These are phyloP conservation scores for Piscicola geometra DNA, from an alignment of 2,888 invertebrate genomes.

Conservation along the genomic window DNA sequence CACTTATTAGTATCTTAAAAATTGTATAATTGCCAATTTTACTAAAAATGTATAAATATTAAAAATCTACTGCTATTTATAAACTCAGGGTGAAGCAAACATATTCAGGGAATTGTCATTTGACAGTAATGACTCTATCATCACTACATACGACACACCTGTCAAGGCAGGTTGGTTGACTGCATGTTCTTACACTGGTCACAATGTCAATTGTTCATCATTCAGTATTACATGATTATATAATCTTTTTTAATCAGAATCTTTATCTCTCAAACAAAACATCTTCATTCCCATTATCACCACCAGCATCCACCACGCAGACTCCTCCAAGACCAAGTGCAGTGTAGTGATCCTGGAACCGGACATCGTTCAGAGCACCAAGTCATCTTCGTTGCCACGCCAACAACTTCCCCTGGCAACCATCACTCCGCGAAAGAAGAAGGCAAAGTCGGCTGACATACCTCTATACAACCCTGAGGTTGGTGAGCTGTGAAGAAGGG, in stretches of 20 bases:
- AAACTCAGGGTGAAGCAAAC: too few species aligned
- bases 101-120: not conserved
- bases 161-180: not conserved
- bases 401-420: constrained; percentile 46
- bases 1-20: too few species aligned
- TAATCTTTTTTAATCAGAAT: not conserved
- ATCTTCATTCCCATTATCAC: too few species aligned
- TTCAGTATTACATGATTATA: not conserved
- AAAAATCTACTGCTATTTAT: too few species aligned
- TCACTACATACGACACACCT: not conserved
- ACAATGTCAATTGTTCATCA: not conserved
- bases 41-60: too few species aligned
- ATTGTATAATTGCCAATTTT: too few species aligned
- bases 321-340: not conserved
- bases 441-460: constrained; percentile 49
- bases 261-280: too few species aligned
- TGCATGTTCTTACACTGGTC: not conserved
- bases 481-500: not conserved
- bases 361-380: constrained; percentile 43
- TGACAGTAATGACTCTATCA: not conserved
- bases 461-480: constrained; percentile 6
- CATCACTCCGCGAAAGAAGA: constrained; percentile 49
- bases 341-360: constrained; percentile 39
- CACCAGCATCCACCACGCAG: too few species aligned
- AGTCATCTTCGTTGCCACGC: constrained; percentile 35